These are phyloP conservation scores for Macaria notata DNA, from an alignment of 2,888 invertebrate genomes.

Conservation along the genomic window DNA sequence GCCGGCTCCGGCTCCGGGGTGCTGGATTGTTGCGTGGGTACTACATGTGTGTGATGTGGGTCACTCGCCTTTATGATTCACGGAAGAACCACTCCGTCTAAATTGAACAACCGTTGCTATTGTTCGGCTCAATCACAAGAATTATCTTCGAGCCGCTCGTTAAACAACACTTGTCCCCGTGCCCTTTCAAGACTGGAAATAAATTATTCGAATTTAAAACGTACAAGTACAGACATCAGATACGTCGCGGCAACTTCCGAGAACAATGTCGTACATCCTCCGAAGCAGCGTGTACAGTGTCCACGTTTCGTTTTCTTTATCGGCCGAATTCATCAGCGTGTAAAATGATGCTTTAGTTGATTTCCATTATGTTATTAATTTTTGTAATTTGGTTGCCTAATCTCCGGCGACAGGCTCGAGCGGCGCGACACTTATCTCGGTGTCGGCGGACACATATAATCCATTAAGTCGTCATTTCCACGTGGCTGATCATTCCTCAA, in stretches of 20 bases:
- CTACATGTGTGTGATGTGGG: conserved; percentile 60
- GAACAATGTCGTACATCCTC: conserved; percentile 46
- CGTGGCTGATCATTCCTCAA: conserved; percentile 79
- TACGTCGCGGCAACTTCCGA: conserved; percentile 30
- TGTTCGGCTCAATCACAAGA: conserved; percentile 45
- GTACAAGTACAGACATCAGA: conserved; percentile 11
- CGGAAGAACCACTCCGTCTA: conserved; percentile 38
- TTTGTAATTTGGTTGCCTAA: conserved; percentile 76
- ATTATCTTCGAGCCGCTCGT: conserved; percentile 33
- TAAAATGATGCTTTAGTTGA: conserved; percentile 65
- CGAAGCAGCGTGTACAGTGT: conserved; percentile 43
- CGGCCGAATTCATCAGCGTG: conserved; percentile 57
- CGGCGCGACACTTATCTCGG: conserved; percentile 78
- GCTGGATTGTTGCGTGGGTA: conserved; percentile 60
- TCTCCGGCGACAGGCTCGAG: conserved; percentile 72
- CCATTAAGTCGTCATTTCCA: conserved; percentile 83
- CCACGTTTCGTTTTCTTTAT: conserved; percentile 50
- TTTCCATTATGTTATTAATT: conserved; percentile 78
- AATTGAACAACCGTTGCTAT: conserved; percentile 40
- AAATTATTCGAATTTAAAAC: conserved; percentile 19
- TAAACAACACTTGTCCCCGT: conserved; percentile 21
- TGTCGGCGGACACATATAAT: conserved; percentile 80
- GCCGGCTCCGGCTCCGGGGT: conserved; percentile 38
- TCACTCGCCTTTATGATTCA: conserved; percentile 63
- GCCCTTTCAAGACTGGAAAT: conserved; percentile 12